Base-by-base conservation (phyloP, 1,140 invertebrate species). In the Panonychus citri region DNA sequence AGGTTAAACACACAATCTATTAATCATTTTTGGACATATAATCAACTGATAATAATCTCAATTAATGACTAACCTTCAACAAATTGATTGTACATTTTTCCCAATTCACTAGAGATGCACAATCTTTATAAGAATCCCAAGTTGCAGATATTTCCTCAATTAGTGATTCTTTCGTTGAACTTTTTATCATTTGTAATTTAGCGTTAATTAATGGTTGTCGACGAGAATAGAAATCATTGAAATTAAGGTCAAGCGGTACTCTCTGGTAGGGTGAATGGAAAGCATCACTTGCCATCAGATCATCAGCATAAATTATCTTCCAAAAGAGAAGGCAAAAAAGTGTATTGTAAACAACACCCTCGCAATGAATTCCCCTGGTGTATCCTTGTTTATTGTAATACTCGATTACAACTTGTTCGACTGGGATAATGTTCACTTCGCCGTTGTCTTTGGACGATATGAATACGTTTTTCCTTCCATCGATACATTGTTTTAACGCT, bases 291-390 rank as follows among this genome's bases (percentile, higher is more conserved):
- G 79, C 66, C 19, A 51, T 13, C 3, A 27, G 17, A 3, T 69
- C 66, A 27, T 25, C n/a, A 40, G 69, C 65, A 64, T 81, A 85
- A 37, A 86, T 73, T 13, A 82, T 76, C 53, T 85, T 78, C 81
- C 82, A 85, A 66, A 84, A 82, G 2, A 81, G 67, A 1, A 81
- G 63, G n/a, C 68, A 69, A 66, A 82, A 82, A 53, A 85, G 64
- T 2, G 74, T 75, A 37, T 70, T 69, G 3, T 81, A 72, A 3
- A 81, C 74, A 1, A 73, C 68, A 5, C 80, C 79, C 66, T 86
- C 83, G 59, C 77, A 80, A 66, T 85, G 83, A 5, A 78, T 62
- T 37, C 77, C 74, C 61, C 71, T 63, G 4, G 64, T 59, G 57
- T 34, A 54, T 17, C 34, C 53, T 8, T 27, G 17, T 25, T 54